A percentile compares a stretch with the other conserved stretches of the same genome.
phyloP scores from a whole-genome alignment of 2,113 vertebrate species.

The Mesitornis unicolor region DNA sequence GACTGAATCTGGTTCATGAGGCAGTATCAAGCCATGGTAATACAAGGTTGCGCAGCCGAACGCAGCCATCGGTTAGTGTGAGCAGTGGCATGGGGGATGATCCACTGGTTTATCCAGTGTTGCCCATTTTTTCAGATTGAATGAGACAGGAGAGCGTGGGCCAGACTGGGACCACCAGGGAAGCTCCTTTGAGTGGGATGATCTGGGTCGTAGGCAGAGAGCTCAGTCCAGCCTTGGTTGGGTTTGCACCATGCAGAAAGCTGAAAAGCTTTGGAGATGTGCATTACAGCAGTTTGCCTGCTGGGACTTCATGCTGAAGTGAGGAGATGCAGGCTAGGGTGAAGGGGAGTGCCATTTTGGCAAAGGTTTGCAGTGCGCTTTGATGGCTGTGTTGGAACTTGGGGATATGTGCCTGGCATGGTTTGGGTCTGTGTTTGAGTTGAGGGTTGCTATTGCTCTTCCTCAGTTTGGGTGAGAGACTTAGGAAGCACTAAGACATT shows the following conservation, averaged over 20 bases:
- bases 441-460: neutral
- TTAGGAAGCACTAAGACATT: neutral
- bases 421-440: neutral
- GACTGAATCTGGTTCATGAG: neutral
- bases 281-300: neutral
- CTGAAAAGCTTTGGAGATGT: neutral
- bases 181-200: neutral
- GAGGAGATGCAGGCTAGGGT: neutral
- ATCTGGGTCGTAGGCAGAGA: neutral
- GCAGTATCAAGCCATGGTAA: neutral
- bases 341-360: accelerated
- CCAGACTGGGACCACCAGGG: neutral
- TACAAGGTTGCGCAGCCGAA: neutral
- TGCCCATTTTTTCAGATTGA: neutral
- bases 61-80: accelerated
- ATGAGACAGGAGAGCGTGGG: neutral
- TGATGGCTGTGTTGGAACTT: accelerated
- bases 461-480: neutral
- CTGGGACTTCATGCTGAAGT: neutral
- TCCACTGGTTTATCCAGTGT: neutral
- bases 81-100: neutral
- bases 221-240: neutral
- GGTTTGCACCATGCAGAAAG: neutral
- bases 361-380: neutral
- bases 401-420: neutral